Evolutionary conservation across 2,113 vertebrate species (phyloP).

Genomic region (Psilopsiagon aurifrons): DNA sequence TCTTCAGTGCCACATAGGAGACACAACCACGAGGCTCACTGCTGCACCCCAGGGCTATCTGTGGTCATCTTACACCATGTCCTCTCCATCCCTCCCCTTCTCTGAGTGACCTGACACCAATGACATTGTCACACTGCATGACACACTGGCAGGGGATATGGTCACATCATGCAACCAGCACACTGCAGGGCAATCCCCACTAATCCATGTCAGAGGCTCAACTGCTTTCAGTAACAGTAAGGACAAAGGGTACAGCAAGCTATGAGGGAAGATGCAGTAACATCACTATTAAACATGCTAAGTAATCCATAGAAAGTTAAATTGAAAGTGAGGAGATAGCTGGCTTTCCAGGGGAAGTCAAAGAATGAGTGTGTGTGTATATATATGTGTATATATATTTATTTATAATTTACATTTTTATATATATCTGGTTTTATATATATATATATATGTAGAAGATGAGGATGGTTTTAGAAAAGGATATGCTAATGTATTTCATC

Average conservation of each 20-base stretch:
- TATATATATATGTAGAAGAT: background rate
- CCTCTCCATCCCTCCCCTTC: background rate
- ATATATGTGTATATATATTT: background rate
- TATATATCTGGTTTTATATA: fast-evolving
- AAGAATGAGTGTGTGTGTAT: background rate
- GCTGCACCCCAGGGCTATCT: background rate
- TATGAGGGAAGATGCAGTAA: background rate
- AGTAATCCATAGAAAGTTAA: background rate
- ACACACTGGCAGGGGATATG: fast-evolving
- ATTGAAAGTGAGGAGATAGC: background rate
- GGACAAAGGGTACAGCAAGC: fast-evolving
- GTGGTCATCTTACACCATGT: background rate
- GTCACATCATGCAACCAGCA: fast-evolving
- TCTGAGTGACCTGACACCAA: fast-evolving
- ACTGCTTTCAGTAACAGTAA: background rate
- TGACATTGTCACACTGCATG: background rate
- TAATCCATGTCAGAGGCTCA: background rate
- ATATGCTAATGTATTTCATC: background rate
- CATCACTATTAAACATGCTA: background rate
- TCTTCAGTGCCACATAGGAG: background rate
- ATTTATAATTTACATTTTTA: background rate
- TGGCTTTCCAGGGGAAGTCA: background rate
- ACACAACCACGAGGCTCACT: background rate
- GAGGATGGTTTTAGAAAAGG: background rate
- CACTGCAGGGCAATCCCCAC: fast-evolving